These are phyloP conservation scores for Macrosteles quadrilineatus DNA, from an alignment of 1,140 invertebrate species.

Conservation along the genomic window DNA sequence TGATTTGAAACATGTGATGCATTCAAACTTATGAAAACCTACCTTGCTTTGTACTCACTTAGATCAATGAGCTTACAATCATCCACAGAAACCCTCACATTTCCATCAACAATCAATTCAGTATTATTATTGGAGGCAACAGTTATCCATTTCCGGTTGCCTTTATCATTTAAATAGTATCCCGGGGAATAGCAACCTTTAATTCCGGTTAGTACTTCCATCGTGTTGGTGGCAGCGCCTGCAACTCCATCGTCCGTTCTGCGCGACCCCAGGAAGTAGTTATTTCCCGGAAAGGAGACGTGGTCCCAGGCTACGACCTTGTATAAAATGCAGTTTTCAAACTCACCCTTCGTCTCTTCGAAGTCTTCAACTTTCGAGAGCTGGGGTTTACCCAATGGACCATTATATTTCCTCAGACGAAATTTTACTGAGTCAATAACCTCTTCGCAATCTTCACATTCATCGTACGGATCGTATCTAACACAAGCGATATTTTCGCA, in stretches of 20 bases:
- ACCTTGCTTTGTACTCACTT: neutral
- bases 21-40: too few species aligned
- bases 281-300: slow-evolving; percentile 7
- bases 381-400: neutral
- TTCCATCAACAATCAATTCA: neutral
- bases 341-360: slow-evolving; percentile 10
- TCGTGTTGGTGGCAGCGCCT: slow-evolving; percentile 20
- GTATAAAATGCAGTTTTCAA: slow-evolving; percentile 15
- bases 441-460: neutral
- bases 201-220: neutral
- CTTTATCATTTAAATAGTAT: neutral
- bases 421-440: slow-evolving; percentile 1
- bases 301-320: slow-evolving; percentile 26
- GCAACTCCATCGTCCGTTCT: slow-evolving; percentile 18
- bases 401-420: neutral
- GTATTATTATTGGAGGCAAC: neutral
- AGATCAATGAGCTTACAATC: neutral
- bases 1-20: too few species aligned
- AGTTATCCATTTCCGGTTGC: neutral
- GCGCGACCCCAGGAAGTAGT: neutral
- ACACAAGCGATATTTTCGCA: slow-evolving; percentile 1
- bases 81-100: neutral
- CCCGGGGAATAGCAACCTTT: neutral
- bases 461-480: slow-evolving; percentile 10
- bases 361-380: neutral